These are phyloP conservation scores for Muschampia plurimacula DNA, from an alignment of 2,888 invertebrate species.

Conservation along the genomic window DNA sequence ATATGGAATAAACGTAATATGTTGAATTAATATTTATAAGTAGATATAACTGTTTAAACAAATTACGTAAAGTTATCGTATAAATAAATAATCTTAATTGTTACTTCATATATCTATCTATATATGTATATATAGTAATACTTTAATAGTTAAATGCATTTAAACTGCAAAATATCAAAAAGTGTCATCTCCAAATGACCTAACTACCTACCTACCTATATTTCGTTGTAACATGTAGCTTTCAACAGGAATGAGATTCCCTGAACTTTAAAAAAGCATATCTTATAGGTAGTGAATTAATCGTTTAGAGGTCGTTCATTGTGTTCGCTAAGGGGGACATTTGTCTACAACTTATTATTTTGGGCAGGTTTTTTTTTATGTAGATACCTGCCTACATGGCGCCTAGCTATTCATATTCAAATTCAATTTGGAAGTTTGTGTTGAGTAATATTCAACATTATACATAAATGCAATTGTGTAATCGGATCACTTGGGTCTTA, in stretches of 20 bases:
- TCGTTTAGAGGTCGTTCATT: conserved; percentile 75
- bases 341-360: conserved; percentile 79
- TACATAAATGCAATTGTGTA: conserved; percentile 69
- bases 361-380: conserved; percentile 79
- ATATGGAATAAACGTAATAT: no score
- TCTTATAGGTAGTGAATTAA: conserved; percentile 69
- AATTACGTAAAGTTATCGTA: no score
- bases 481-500: conserved; percentile 68
- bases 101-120: no score
- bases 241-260: conserved; percentile 57
- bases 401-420: conserved; percentile 84
- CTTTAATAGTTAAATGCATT: no score
- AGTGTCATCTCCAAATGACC: no score
- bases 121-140: no score
- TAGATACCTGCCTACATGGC: conserved; percentile 80
- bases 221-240: conserved; percentile 4
- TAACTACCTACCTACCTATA: neutral
- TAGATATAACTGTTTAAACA: no score
- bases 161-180: neutral
- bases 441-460: conserved; percentile 81
- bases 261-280: conserved; percentile 79
- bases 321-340: conserved; percentile 77
- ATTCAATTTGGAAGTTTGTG: conserved; percentile 67
- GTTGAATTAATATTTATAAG: no score
- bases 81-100: no score